Evolutionary conservation across 2,113 vertebrate species (phyloP).

Genomic region (Eolophus roseicapilla): DNA sequence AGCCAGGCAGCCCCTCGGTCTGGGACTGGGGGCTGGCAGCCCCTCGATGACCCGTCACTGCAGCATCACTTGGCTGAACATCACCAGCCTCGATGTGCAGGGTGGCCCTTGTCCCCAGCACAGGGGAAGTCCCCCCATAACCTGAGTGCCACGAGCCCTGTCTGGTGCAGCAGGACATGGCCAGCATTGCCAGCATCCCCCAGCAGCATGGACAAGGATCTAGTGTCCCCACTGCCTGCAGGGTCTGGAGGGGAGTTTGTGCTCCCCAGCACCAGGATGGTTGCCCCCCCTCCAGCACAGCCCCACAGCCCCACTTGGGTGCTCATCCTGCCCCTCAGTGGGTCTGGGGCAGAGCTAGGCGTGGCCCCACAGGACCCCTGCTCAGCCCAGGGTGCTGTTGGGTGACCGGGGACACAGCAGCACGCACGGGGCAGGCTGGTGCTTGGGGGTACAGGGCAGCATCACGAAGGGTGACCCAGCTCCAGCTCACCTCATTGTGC

Average conservation of each 20-base stretch:
- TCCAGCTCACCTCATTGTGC: fast-evolving
- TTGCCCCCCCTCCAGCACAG: background rate
- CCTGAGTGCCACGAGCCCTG: background rate
- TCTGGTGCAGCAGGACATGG: fast-evolving
- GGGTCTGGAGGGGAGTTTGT: background rate
- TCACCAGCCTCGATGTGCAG: background rate
- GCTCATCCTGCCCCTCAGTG: background rate
- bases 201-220: fast-evolving
- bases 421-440: fast-evolving
- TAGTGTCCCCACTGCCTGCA: fast-evolving
- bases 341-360: background rate
- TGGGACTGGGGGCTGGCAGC: background rate
- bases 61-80: background rate
- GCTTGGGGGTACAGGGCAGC: fast-evolving
- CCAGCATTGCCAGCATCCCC: background rate
- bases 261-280: background rate
- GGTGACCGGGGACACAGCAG: fast-evolving
- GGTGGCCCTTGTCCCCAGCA: background rate
- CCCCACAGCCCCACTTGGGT: background rate
- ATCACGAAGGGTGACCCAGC: fast-evolving
- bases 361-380: background rate
- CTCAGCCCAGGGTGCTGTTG: fast-evolving
- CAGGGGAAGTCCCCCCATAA: too few relatives aligned
- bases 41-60: fast-evolving
- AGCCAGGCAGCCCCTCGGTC: background rate